Percentiles rank a stretch among this genome's conserved stretches.
phyloP scores from a whole-genome alignment of 1,140 invertebrate genomes.

The Diplogasteroides magnus region DNA sequence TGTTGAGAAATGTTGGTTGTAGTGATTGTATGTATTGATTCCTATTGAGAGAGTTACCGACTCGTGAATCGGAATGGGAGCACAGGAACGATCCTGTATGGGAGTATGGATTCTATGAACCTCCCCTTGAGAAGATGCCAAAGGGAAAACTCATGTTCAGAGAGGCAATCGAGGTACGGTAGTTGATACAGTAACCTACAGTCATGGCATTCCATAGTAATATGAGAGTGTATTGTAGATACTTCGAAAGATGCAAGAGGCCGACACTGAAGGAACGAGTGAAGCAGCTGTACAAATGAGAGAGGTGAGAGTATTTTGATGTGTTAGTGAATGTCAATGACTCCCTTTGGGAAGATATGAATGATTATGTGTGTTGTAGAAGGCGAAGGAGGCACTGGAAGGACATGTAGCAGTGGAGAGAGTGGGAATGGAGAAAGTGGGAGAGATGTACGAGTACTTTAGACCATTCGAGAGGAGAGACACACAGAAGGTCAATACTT shows the following conservation, averaged over 20 bases:
- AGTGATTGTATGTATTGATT: background rate
- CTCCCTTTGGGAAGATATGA: background rate
- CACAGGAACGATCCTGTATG: constrained; percentile 31
- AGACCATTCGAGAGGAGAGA: constrained; percentile 31
- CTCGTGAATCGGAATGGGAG: constrained; percentile 29
- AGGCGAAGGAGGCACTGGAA: background rate
- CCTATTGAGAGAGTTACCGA: constrained; percentile 30
- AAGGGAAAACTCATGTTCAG: constrained; percentile 29
- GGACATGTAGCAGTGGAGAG: constrained; percentile 6
- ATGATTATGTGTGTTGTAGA: background rate
- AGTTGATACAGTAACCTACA: background rate
- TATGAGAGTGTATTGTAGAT: constrained; percentile 5
- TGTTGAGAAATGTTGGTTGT: background rate
- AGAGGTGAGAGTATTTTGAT: constrained; percentile 4
- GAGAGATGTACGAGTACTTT: constrained; percentile 33
- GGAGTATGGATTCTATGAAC: constrained; percentile 37
- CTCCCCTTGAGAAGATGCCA: constrained; percentile 28
- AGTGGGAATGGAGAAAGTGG: constrained; percentile 24
- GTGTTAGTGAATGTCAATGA: too few species aligned
- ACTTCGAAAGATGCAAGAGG: constrained; percentile 9
- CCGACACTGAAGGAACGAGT: background rate
- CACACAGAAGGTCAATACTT: constrained; percentile 26
- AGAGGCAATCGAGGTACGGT: constrained; percentile 29
- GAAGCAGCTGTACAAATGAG: background rate
- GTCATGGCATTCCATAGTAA: background rate